A percentile compares a stretch with the other conserved stretches of the same genome.
These are phyloP conservation scores for Megalops atlanticus DNA, from an alignment of 2,113 vertebrate genomes.

Conservation along the genomic window DNA sequence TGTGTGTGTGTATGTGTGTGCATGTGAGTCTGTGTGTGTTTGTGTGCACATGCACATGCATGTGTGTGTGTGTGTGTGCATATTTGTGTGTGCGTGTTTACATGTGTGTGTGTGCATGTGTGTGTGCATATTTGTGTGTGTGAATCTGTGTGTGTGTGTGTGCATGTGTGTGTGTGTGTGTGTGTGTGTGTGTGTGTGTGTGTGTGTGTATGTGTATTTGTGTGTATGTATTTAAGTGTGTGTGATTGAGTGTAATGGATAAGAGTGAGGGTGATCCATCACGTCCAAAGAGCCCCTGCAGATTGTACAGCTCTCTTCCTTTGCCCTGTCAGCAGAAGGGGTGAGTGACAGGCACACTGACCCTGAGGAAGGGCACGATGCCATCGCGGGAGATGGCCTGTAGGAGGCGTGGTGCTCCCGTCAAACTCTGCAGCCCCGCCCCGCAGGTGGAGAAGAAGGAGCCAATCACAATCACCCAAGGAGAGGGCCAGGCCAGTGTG, in stretches of 20 bases:
- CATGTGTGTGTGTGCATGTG: too few relatives aligned
- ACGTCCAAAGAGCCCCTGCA: neutral
- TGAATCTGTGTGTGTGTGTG: neutral
- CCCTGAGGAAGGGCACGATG: slow-evolving; percentile 93
- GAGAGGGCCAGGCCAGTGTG: slow-evolving; percentile 92
- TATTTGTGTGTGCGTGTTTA: too few relatives aligned
- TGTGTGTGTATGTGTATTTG: neutral
- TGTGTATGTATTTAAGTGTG: slow-evolving; percentile 8
- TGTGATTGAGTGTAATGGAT: neutral
- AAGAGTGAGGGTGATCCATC: neutral
- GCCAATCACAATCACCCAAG: slow-evolving; percentile 96
- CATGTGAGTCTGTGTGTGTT: neutral
- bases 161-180: slow-evolving; percentile 4
- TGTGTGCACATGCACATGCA: neutral
- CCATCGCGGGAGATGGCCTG: slow-evolving; percentile 93
- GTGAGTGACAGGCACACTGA: slow-evolving; percentile 54
- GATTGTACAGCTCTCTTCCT: neutral
- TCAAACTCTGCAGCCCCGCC: slow-evolving; percentile 93
- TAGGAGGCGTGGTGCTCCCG: slow-evolving; percentile 89
- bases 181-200: neutral
- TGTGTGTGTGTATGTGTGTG: slow-evolving; percentile 10
- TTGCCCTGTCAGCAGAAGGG: neutral
- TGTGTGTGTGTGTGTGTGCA: neutral
- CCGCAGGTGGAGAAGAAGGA: slow-evolving; percentile 98
- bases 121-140: neutral